These are phyloP conservation scores for Antennarius maculatus DNA, from an alignment of 2,797 vertebrate genomes.

Conservation along the genomic window DNA sequence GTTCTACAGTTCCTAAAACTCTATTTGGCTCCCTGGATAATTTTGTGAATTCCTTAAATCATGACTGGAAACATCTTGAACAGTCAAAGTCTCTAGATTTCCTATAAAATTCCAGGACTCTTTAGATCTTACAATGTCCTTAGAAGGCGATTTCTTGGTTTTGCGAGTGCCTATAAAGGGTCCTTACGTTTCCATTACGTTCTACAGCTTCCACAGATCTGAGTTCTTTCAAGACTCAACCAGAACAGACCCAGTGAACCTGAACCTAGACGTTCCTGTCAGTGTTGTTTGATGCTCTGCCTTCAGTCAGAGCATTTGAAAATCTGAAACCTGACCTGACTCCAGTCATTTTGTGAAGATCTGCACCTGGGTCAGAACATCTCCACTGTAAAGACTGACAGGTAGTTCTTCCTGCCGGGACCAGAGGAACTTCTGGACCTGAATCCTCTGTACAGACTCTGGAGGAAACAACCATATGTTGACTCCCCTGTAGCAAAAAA, in stretches of 20 bases:
- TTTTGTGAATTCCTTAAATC: not conserved
- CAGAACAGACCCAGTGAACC: conserved; percentile 3
- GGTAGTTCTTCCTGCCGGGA: conserved; percentile 10
- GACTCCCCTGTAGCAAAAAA: conserved; percentile 53
- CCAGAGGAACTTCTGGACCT: conserved; percentile 19
- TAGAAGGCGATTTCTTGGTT: not conserved
- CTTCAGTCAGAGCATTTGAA: conserved; percentile 2
- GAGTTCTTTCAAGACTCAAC: not conserved
- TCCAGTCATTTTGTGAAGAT: not conserved
- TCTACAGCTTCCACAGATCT: not conserved
- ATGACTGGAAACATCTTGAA: not conserved
- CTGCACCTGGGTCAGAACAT: conserved; percentile 5
- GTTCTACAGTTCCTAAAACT: not conserved
- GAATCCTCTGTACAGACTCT: conserved; percentile 15
- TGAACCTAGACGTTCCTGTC: not conserved
- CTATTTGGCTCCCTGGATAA: not conserved
- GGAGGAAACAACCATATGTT: conserved; percentile 38
- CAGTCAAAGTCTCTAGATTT: not conserved
- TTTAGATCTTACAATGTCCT: not conserved
- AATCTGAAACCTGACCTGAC: not conserved
- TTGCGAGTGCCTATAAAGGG: not conserved
- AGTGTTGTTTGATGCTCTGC: conserved; percentile 8
- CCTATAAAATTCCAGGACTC: not conserved
- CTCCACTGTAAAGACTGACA: conserved; percentile 40
- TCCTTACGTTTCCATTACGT: not conserved